These are phyloP conservation scores for Luehdorfia chinensis DNA, from an alignment of 1,140 invertebrate genomes.

Conservation along the genomic window DNA sequence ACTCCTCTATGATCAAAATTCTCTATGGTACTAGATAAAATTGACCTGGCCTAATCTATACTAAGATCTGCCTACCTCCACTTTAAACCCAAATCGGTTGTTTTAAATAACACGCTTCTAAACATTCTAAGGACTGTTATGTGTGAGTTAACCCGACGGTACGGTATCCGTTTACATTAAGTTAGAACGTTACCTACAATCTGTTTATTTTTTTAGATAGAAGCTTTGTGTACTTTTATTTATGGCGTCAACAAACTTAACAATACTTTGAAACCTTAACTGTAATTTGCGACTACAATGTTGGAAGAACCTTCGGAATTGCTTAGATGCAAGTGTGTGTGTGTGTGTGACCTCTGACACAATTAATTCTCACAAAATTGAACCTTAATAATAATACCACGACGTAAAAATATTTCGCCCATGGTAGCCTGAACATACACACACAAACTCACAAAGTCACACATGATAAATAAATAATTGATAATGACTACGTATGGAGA, in stretches of 20 bases:
- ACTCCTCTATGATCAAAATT: constrained; percentile 14
- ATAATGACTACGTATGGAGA: no score
- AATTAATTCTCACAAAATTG: no score
- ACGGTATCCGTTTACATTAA: constrained; percentile 8
- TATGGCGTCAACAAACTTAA: constrained; percentile 24
- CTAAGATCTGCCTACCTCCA: constrained; percentile 33
- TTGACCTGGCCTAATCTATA: constrained; percentile 50
- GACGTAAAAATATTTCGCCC: no score
- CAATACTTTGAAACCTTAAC: constrained; percentile 19
- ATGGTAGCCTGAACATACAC: no score
- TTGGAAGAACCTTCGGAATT: no score
- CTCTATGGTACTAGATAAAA: constrained; percentile 39
- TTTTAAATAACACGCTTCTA: background rate
- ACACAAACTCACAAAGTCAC: no score
- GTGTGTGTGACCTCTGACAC: no score
- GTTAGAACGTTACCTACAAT: constrained; percentile 15
- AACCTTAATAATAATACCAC: no score
- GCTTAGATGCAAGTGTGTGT: no score
- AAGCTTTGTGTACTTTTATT: constrained; percentile 20
- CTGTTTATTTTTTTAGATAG: constrained; percentile 1
- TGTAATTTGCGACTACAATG: constrained; percentile 16
- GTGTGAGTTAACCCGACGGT: constrained; percentile 12
- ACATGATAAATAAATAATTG: no score
- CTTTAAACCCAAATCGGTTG: background rate
- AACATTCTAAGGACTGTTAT: constrained; percentile 4